Evolutionary conservation across 1,140 invertebrate genomes (phyloP), one percentile per base, ranked within the genome.

Genomic region (Sitodiplosis mosellana): DNA sequence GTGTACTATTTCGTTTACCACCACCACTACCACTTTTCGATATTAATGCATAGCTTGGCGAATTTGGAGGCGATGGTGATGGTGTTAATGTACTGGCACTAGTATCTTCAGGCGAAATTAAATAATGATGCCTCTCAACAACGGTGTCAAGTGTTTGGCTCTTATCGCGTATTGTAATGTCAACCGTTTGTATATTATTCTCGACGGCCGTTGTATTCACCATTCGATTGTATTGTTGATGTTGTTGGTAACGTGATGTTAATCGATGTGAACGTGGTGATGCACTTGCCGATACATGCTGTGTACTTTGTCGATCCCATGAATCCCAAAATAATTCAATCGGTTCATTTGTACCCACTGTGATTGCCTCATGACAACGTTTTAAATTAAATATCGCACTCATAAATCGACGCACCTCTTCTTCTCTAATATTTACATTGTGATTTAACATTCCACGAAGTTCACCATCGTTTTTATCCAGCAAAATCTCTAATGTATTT

Each of bases 301-400:
- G n/a, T 49, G 59, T 53, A 14, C 53, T 48, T 38, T 69, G 74
- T n/a, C 74, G 64, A 61, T 92, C 86, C 87, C 87, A 93, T 1
- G 87, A 91, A 65, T 91, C 88, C 91, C 91, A 94, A 63, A 87
- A 89, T 48, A 95, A 70, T 41, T 80, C 78, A 51, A 58, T 56
- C 19, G 55, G 53, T 45, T 68, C 67, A 47, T 61, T 66, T 22
- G 58, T 63, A 34, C 57, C 57, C 51, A 58, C 44, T 18, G 18
- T 51, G 2, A 46, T 33, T 14, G 46, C 22, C 22, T 44, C 33
- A 40, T 18, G 36, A 20, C 61, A 64, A 46, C 58, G 62, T 53
- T 83, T 80, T 10, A 94, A 72, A 67, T 90, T 89, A 51, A 82
- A 77, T 57, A 93, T 74, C 44, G 89, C 88, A 54, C 77, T 75